A percentile compares a stretch with the other conserved stretches of the same genome.
phyloP scores from a whole-genome alignment of 2,797 vertebrate species.

The Malurus leucopterus region DNA sequence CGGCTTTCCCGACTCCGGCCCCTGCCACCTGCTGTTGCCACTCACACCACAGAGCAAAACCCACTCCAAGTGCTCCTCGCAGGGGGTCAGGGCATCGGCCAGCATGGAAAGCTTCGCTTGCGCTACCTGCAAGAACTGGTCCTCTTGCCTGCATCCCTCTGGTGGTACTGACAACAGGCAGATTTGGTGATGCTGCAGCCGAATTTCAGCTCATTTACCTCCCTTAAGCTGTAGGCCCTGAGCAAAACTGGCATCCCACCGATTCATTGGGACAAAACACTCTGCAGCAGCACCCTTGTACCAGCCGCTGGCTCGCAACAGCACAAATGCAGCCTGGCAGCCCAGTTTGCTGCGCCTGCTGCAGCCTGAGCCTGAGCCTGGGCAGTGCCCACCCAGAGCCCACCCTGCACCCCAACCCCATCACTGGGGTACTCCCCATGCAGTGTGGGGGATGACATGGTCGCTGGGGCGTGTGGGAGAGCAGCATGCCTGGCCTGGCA shows the following conservation, averaged over 20 bases:
- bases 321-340: not conserved
- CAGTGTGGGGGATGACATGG: accelerated
- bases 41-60: not conserved
- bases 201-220: not conserved
- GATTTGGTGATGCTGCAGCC: not conserved
- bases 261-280: accelerated
- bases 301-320: not conserved
- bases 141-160: not conserved
- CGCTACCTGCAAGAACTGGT: accelerated
- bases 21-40: not conserved
- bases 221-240: accelerated
- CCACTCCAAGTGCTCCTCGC: not conserved
- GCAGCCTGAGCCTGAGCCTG: not conserved
- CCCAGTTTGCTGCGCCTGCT: accelerated
- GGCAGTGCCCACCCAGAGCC: not conserved
- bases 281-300: not conserved
- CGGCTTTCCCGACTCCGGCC: not conserved
- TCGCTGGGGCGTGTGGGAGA: accelerated
- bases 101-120: accelerated
- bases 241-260: not conserved
- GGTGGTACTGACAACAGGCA: accelerated
- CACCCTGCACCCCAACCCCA: accelerated
- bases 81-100: accelerated
- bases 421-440: accelerated
- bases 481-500: not conserved